These are phyloP conservation scores for Melinaea menophilus DNA, from an alignment of 2,888 invertebrate species.

Conservation along the genomic window DNA sequence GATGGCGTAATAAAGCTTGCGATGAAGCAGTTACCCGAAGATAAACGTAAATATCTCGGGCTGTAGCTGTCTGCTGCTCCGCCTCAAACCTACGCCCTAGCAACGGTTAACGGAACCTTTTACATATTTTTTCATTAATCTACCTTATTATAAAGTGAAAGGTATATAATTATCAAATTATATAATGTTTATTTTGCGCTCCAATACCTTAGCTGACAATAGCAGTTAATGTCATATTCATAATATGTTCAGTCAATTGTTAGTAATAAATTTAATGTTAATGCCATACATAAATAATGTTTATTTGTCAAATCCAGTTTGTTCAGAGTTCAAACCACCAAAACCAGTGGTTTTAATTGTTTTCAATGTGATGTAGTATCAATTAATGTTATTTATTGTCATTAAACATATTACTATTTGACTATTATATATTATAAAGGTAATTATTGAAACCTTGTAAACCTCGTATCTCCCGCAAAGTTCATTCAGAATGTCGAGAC, in stretches of 20 bases:
- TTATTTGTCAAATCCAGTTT: not conserved
- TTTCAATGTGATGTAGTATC: no score
- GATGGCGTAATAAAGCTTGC: conserved; percentile 78
- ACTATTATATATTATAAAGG: not conserved
- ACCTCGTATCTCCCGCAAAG: conserved; percentile 9
- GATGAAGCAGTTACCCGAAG: conserved; percentile 77
- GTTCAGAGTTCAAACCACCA: not conserved
- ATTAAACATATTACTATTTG: not conserved
- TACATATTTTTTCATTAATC: conserved; percentile 39
- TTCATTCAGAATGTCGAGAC: conserved; percentile 28
- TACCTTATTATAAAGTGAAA: conserved; percentile 39
- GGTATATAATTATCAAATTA: not conserved
- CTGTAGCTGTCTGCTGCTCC: conserved; percentile 58
- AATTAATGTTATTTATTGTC: not conserved
- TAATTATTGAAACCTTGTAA: conserved; percentile 1
- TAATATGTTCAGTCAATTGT: conserved; percentile 7
- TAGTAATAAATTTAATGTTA: conserved; percentile 7
- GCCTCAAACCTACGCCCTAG: conserved; percentile 41
- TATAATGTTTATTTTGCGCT: not conserved
- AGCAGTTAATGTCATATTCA: conserved; percentile 4
- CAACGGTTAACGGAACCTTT: conserved; percentile 34
- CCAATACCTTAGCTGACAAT: not conserved
- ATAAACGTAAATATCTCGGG: conserved; percentile 76
- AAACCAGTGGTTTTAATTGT: no score
- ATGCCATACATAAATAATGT: conserved; percentile 5